Conservation (phyloP, 2,888 invertebrate genomes). For the Cheilosia vulpina region DNA sequence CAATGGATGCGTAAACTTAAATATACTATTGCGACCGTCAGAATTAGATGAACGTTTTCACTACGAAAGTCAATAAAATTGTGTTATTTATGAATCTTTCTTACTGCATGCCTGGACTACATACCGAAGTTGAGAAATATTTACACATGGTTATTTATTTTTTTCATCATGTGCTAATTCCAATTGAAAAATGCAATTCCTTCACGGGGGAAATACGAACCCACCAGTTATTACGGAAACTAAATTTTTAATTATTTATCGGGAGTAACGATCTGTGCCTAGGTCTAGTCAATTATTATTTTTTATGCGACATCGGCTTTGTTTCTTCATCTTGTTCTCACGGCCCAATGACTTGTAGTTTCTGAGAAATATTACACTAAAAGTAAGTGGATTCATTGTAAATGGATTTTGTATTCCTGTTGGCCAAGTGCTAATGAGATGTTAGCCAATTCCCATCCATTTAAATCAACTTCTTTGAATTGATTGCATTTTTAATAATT, state of each 20-base stretch:
- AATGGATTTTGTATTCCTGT: neutral
- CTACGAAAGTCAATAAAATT: slow-evolving; percentile 59
- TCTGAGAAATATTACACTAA: neutral
- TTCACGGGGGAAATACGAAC: slow-evolving; percentile 6
- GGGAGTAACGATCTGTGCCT: slow-evolving; percentile 24
- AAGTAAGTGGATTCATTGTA: slow-evolving; percentile 6
- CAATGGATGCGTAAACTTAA: slow-evolving; percentile 10
- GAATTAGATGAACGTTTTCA: slow-evolving; percentile 46
- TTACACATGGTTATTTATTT: slow-evolving; percentile 12
- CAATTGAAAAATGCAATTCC: slow-evolving; percentile 10
- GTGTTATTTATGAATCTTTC: slow-evolving; percentile 49
- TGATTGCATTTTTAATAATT: neutral
- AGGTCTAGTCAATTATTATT: slow-evolving; percentile 23
- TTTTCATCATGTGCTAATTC: neutral
- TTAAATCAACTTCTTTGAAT: neutral
- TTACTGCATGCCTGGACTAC: slow-evolving; percentile 1
- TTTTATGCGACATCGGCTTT: slow-evolving; percentile 26
- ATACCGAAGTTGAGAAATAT: slow-evolving; percentile 35
- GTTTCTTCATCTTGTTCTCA: slow-evolving; percentile 15
- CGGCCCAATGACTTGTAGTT: slow-evolving; percentile 3
- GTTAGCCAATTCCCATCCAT: neutral
- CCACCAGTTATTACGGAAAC: slow-evolving; percentile 32
- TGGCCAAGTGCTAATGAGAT: neutral
- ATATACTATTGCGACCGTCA: slow-evolving; percentile 9
- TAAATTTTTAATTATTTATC: slow-evolving; percentile 26